phyloP scores from a whole-genome alignment of 2,888 invertebrate species.

The Labia minor region DNA sequence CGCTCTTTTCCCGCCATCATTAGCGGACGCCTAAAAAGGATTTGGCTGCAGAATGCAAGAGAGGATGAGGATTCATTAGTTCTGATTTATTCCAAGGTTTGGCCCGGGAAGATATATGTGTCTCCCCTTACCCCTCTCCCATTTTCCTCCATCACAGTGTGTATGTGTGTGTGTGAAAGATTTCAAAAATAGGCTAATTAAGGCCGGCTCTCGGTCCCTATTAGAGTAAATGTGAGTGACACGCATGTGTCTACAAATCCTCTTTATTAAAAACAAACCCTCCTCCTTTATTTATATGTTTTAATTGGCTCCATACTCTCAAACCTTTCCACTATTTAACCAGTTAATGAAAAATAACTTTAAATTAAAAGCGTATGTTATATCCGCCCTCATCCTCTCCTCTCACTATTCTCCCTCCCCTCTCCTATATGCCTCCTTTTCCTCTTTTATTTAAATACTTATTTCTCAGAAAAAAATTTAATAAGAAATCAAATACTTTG shows the following conservation, averaged over 20 bases:
- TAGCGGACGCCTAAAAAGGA: slow-evolving; percentile 8
- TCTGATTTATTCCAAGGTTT: slow-evolving; percentile 13
- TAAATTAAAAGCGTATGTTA: slow-evolving; percentile 7
- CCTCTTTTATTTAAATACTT: neutral
- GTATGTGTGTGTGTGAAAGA: neutral
- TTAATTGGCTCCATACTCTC: slow-evolving; percentile 5
- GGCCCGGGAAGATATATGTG: slow-evolving; percentile 7
- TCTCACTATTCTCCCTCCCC: no score
- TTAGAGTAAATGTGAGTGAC: slow-evolving; percentile 7
- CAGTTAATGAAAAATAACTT: slow-evolving; percentile 6
- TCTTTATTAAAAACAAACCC: slow-evolving; percentile 13
- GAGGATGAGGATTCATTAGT: slow-evolving; percentile 13
- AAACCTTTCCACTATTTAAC: neutral
- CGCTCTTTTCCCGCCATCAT: neutral
- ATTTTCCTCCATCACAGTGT: no score
- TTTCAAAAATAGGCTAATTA: slow-evolving; percentile 13
- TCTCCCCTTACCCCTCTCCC: no score
- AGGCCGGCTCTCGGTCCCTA: neutral
- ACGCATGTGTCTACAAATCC: slow-evolving; percentile 2
- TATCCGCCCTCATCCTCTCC: neutral
- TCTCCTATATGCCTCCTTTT: neutral
- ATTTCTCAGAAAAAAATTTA: neutral
- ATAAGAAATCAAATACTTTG: slow-evolving; percentile 8
- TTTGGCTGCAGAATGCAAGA: neutral
- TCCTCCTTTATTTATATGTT: slow-evolving; percentile 13